These are phyloP conservation scores for Aplodontia rufa DNA, from an alignment of 2,113 vertebrate species.

Conservation along the genomic window DNA sequence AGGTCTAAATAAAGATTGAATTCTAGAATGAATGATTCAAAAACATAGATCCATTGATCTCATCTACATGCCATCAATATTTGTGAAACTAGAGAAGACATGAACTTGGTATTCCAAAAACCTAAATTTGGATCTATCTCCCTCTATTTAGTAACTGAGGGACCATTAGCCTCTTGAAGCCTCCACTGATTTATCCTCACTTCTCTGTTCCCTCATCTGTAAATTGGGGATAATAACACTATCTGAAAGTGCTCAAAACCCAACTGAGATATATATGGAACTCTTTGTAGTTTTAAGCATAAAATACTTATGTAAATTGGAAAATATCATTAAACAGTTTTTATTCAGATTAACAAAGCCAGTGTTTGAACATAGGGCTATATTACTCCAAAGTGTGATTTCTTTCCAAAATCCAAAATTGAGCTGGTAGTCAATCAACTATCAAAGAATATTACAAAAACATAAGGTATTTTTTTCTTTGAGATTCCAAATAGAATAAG, in stretches of 20 bases:
- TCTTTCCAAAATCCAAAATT: background rate
- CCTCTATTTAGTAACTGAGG: background rate
- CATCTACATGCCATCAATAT: background rate
- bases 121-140: background rate
- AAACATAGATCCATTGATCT: background rate
- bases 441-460: background rate
- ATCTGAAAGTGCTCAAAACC: background rate
- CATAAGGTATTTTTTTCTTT: conserved; percentile 1
- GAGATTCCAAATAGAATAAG: background rate
- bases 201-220: background rate
- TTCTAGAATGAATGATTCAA: background rate
- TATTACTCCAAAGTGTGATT: background rate
- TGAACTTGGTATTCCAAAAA: background rate
- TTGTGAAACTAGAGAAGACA: background rate
- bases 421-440: background rate
- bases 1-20: background rate
- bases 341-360: background rate
- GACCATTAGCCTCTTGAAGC: background rate
- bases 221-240: background rate
- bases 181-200: background rate
- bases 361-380: background rate
- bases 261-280: background rate
- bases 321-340: background rate
- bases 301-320: background rate
- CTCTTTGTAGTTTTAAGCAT: background rate